These are phyloP conservation scores for Trimorus sp. DNA, from an alignment of 2,888 invertebrate genomes.

Conservation along the genomic window DNA sequence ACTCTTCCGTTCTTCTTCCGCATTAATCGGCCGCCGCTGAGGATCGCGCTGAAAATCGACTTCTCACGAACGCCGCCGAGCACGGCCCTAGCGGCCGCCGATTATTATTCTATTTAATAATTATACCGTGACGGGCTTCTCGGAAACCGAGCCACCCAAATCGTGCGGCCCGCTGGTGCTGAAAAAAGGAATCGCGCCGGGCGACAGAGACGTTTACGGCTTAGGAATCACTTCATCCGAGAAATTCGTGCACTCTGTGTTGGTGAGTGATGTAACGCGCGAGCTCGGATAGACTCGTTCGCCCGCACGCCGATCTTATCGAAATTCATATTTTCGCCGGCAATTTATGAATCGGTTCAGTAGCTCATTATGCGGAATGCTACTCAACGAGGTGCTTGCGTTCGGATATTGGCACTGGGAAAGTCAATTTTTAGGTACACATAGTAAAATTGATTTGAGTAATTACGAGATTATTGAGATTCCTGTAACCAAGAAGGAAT, in stretches of 20 bases:
- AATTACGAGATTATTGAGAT: neutral
- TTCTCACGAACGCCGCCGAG: no score
- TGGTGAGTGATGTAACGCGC: constrained; percentile 34
- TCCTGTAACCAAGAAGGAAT: no score
- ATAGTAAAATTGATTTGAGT: constrained; percentile 46
- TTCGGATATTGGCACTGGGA: constrained; percentile 8
- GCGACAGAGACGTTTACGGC: constrained; percentile 46
- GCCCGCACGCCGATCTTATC: constrained; percentile 38
- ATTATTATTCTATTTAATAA: no score
- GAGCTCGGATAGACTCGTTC: constrained; percentile 34
- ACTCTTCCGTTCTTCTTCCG: no score
- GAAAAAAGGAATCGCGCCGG: no score
- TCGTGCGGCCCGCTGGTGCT: no score
- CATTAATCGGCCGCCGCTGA: no score
- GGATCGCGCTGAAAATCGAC: no score
- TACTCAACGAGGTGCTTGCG: constrained; percentile 46
- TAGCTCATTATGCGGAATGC: constrained; percentile 58
- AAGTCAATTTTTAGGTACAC: no score
- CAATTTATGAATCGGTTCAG: constrained; percentile 55
- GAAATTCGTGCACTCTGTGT: constrained; percentile 50
- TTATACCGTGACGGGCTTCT: no score
- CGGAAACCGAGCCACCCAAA: no score
- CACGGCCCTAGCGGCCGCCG: no score
- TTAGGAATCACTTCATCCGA: constrained; percentile 48
- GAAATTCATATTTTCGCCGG: constrained; percentile 43